A percentile compares a stretch with the other conserved stretches of the same genome.
Conservation (phyloP, 2,888 invertebrate species). For the Papilio gigon region DNA sequence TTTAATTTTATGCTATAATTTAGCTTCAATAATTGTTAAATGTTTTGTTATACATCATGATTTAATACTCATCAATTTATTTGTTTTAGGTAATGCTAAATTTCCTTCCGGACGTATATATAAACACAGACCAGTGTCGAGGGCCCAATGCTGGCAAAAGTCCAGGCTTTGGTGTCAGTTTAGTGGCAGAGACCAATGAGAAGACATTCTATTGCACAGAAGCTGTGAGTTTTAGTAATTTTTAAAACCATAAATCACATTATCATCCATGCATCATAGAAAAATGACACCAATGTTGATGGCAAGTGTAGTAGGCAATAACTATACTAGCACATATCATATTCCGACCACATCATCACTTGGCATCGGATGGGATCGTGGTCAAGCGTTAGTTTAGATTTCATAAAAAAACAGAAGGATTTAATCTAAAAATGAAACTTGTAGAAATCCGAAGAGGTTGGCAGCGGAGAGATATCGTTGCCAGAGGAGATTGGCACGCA, state of each 20-base stretch:
- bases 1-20: not conserved
- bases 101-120: slow-evolving; percentile 97
- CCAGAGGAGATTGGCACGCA: slow-evolving; percentile 96
- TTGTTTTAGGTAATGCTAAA: slow-evolving; percentile 86
- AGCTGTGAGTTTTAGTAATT: slow-evolving; percentile 67
- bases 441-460: slow-evolving; percentile 72
- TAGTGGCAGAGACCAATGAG: slow-evolving; percentile 95
- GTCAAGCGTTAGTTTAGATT: too few species aligned
- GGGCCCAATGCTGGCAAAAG: slow-evolving; percentile 94
- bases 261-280: too few species aligned
- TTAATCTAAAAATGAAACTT: not conserved
- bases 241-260: too few species aligned
- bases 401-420: too few species aligned
- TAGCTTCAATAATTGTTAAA: too few species aligned
- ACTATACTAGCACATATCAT: too few species aligned
- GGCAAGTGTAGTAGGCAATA: too few species aligned
- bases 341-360: not conserved
- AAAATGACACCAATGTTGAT: too few species aligned
- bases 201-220: slow-evolving; percentile 88
- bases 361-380: too few species aligned
- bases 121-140: slow-evolving; percentile 95
- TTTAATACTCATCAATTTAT: too few species aligned
- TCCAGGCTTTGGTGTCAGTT: slow-evolving; percentile 94
- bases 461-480: slow-evolving; percentile 84
- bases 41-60: too few species aligned